Evolutionary conservation across 2,113 vertebrate genomes (phyloP).

Genomic region (Microcebus tavaratra): DNA sequence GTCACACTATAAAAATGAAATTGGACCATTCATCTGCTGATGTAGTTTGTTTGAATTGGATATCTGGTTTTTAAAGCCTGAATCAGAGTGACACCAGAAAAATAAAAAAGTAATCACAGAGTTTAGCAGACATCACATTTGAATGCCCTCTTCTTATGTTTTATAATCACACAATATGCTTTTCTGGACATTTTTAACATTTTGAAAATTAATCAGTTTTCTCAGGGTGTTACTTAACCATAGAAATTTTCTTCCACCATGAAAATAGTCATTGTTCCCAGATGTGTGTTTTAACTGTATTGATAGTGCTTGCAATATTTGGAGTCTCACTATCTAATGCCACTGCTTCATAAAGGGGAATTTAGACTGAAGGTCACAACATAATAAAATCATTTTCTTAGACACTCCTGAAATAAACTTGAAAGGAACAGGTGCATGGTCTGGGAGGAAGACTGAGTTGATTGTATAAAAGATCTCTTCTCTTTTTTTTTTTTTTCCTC

Average conservation of each 20-base stretch:
- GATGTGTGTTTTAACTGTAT: not conserved
- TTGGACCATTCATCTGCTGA: not conserved
- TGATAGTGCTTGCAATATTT: not conserved
- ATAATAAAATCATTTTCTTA: slow-evolving; percentile 62
- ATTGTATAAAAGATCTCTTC: not conserved
- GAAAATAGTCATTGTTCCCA: not conserved
- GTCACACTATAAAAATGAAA: slow-evolving; percentile 42
- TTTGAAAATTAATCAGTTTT: not conserved
- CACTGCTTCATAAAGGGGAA: not conserved
- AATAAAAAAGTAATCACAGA: not conserved
- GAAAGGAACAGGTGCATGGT: slow-evolving; percentile 62
- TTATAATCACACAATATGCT: not conserved
- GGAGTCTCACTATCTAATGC: not conserved
- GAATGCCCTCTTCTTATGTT: not conserved
- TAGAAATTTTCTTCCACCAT: not conserved
- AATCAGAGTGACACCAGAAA: not conserved
- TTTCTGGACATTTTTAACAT: not conserved
- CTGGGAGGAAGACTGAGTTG: not conserved
- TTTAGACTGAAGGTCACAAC: slow-evolving; percentile 41
- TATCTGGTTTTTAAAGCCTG: slow-evolving; percentile 22
- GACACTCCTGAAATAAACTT: slow-evolving; percentile 37
- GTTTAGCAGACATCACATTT: not conserved
- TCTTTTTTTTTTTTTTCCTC: not conserved
- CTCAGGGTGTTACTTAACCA: not conserved
- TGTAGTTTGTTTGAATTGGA: not conserved